These are phyloP conservation scores for western clawed frog (Xenopus tropicalis) DNA, from an alignment of 2,113 vertebrate species.

Conservation along the genomic window DNA sequence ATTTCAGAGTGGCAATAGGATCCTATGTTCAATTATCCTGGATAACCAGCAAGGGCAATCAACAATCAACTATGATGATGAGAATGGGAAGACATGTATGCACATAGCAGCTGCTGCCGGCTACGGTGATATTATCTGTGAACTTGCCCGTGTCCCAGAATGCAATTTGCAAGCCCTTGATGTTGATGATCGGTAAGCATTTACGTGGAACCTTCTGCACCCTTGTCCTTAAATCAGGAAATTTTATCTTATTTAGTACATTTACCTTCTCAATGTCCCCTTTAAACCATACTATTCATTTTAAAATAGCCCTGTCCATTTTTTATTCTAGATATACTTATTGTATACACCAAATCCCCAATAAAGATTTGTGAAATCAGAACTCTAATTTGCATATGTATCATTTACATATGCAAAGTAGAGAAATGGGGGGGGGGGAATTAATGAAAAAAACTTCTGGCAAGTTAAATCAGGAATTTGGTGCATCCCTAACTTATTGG, in stretches of 20 bases:
- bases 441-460: too few relatives aligned
- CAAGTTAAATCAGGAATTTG: too few relatives aligned
- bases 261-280: too few relatives aligned
- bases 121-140: conserved; percentile 78
- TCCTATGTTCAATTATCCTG: conserved; percentile 79
- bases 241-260: neutral
- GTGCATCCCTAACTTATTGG: too few relatives aligned
- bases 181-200: conserved; percentile 79
- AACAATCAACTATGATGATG: conserved; percentile 83
- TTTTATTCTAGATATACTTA: too few relatives aligned
- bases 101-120: conserved; percentile 79
- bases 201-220: conserved; percentile 12
- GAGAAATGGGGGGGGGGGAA: too few relatives aligned
- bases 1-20: conserved; percentile 76
- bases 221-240: neutral
- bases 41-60: conserved; percentile 75
- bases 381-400: too few relatives aligned
- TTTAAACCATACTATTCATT: too few relatives aligned
- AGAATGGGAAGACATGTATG: conserved; percentile 81
- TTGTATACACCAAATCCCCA: too few relatives aligned
- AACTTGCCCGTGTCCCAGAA: conserved; percentile 75
- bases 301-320: too few relatives aligned
- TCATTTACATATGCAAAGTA: too few relatives aligned
- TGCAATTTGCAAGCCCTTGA: conserved; percentile 86
- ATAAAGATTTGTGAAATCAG: too few relatives aligned